A percentile compares a stretch with the other conserved stretches of the same genome.
phyloP scores from a whole-genome alignment of 2,888 invertebrate genomes.

The Matsumyia berberina region DNA sequence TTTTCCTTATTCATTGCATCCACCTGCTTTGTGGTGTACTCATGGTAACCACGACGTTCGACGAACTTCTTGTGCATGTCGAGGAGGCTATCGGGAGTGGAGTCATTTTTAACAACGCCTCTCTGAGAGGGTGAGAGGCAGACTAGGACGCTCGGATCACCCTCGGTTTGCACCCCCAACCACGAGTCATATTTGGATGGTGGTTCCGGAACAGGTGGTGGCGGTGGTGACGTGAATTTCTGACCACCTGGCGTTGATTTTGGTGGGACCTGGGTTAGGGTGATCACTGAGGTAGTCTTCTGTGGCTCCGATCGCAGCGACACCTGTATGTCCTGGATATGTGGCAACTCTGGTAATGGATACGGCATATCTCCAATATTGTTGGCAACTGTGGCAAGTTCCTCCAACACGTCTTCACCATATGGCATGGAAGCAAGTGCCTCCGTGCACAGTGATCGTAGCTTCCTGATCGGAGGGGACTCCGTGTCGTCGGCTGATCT shows the following conservation, averaged over 20 bases:
- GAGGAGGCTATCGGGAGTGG: constrained; percentile 87
- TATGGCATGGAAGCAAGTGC: constrained; percentile 88
- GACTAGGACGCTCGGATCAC: constrained; percentile 87
- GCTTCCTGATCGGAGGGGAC: constrained; percentile 84
- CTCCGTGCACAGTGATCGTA: constrained; percentile 88
- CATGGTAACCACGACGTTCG: constrained; percentile 87
- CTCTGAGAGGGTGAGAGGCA: constrained; percentile 90
- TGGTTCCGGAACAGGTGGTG: constrained; percentile 76
- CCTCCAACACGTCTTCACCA: constrained; percentile 88
- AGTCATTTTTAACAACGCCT: constrained; percentile 81
- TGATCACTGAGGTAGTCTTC: constrained; percentile 47
- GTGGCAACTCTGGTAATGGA: constrained; percentile 85
- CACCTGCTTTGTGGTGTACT: constrained; percentile 82
- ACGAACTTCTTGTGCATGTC: constrained; percentile 89
- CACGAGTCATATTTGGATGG: constrained; percentile 83
- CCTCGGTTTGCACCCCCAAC: constrained; percentile 87
- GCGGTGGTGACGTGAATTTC: constrained; percentile 66
- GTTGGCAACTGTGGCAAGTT: constrained; percentile 88
- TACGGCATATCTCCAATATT: constrained; percentile 84
- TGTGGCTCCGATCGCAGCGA: constrained; percentile 71
- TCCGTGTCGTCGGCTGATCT: constrained; percentile 75
- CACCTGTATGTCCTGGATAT: constrained; percentile 84
- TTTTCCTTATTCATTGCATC: constrained; percentile 80
- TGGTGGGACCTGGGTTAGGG: constrained; percentile 63
- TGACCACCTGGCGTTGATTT: constrained; percentile 36